Base-by-base conservation (phyloP, 2,888 invertebrate genomes). In the Agrochola lota region DNA sequence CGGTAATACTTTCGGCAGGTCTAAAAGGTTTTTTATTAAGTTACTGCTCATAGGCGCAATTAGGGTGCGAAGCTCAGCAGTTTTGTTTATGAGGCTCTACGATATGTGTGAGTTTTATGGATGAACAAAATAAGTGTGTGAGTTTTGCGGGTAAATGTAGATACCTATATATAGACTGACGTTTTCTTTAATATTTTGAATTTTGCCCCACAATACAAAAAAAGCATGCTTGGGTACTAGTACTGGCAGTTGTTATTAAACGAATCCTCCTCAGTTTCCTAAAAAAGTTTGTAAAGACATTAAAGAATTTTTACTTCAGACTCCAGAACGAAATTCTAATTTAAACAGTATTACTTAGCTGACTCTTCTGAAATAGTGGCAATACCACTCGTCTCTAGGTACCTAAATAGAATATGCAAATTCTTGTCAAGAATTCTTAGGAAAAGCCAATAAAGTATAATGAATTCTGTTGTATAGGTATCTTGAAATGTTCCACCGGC, bases 1-100 rank as follows among this genome's bases (percentile, higher is more conserved):
- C 71, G 80, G 74, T 62, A 76, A 76, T 69, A 67, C 71, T 83
- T 85, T 80, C 74, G 75, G 73, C 72, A 69, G 77, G 73, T 70
- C 81, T 86, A 78, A 90, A 91, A 89, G 86, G 84, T 84, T 90
- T 86, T 86, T 81, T 84, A 83, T 88, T 83, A 71, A 81, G 77
- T 88, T 88, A 87, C 63, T 55, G 49, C 72, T 52, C 74, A 77
- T 71, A 46, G 70, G 40, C 74, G 68, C 79, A 81, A 78, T 79
- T 83, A 83, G 63, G 69, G 71, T 57, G 63, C 49, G 62, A 66
- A 64, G 72, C 62, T 66, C 57, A 71, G 55, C 62, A 73, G 52
- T 26, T 46, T 57, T 55, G 43, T 81, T 72, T 81, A 70, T 46
- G 62, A 74, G 30, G n/a, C 17, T 69, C 30, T 35, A 43, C n/a